Percentiles rank a stretch among this genome's conserved stretches.
Evolutionary conservation across 1,140 invertebrate species (phyloP).

Genomic region (Apis cerana): DNA sequence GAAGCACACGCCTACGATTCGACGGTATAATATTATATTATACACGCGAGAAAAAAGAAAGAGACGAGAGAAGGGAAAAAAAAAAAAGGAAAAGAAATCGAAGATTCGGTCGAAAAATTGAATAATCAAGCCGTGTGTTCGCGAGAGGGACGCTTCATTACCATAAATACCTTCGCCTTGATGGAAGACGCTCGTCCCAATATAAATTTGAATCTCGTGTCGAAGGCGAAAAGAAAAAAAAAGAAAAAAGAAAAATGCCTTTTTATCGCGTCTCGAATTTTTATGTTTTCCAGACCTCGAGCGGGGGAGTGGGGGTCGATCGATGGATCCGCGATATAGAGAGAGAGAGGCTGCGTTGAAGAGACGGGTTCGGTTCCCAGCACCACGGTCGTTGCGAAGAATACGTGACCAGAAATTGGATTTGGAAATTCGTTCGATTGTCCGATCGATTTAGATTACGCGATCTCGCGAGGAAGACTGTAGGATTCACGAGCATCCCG

Average conservation of each 20-base stretch:
- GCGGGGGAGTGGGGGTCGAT: not conserved
- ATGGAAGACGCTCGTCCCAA: not conserved
- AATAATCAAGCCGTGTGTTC: slow-evolving; percentile 11
- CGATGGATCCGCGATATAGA: not conserved
- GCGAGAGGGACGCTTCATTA: not conserved
- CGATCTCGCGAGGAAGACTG: no score
- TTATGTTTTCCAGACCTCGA: not conserved
- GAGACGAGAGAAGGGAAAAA: not conserved
- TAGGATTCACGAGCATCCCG: not conserved
- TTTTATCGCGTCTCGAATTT: not conserved
- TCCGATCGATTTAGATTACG: not conserved
- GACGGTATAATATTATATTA: not conserved
- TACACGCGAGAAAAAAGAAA: no score
- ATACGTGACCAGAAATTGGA: not conserved
- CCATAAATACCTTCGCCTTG: slow-evolving; percentile 16
- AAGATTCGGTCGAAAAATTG: slow-evolving; percentile 16
- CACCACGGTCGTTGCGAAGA: not conserved
- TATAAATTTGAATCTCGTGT: slow-evolving; percentile 10
- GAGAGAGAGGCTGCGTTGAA: no score
- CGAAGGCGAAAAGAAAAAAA: no score
- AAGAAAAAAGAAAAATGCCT: not conserved
- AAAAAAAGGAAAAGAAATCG: not conserved
- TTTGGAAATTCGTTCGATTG: not conserved
- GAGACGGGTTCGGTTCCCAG: no score
- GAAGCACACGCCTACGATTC: not conserved